These are phyloP conservation scores for Mellilla xanthometata DNA, from an alignment of 2,888 invertebrate species.

Conservation along the genomic window DNA sequence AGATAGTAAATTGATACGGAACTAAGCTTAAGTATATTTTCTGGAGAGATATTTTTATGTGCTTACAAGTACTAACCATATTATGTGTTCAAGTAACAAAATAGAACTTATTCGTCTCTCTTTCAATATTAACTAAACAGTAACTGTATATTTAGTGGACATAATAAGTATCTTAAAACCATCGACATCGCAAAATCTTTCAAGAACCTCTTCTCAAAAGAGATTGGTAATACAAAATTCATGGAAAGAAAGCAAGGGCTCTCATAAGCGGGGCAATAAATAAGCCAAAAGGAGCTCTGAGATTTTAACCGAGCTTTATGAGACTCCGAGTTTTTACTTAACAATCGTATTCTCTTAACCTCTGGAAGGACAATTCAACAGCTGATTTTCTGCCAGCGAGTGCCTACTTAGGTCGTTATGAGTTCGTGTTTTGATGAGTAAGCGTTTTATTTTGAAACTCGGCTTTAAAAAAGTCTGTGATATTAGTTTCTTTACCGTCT, in stretches of 20 bases:
- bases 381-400: background rate
- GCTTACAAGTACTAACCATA: too few species aligned
- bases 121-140: too few species aligned
- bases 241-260: slow-evolving; percentile 32
- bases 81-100: too few species aligned
- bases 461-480: too few species aligned
- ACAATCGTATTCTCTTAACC: slow-evolving; percentile 19
- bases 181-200: slow-evolving; percentile 19
- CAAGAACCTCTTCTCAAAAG: slow-evolving; percentile 18
- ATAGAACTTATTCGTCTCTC: too few species aligned
- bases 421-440: too few species aligned
- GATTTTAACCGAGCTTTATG: slow-evolving; percentile 31
- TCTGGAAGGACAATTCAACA: slow-evolving; percentile 12
- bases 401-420: too few species aligned
- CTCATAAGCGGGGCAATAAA: slow-evolving; percentile 35
- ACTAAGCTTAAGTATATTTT: too few species aligned
- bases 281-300: slow-evolving; percentile 31
- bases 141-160: slow-evolving; percentile 16
- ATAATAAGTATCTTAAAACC: slow-evolving; percentile 17
- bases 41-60: too few species aligned
- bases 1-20: too few species aligned
- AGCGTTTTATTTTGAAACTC: too few species aligned
- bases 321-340: slow-evolving; percentile 19
- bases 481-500: too few species aligned
- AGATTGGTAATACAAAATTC: slow-evolving; percentile 37